Evolutionary conservation across 2,113 vertebrate species (phyloP), one percentile per base, ranked within the genome.

Genomic region (Ranitomeya imitator): DNA sequence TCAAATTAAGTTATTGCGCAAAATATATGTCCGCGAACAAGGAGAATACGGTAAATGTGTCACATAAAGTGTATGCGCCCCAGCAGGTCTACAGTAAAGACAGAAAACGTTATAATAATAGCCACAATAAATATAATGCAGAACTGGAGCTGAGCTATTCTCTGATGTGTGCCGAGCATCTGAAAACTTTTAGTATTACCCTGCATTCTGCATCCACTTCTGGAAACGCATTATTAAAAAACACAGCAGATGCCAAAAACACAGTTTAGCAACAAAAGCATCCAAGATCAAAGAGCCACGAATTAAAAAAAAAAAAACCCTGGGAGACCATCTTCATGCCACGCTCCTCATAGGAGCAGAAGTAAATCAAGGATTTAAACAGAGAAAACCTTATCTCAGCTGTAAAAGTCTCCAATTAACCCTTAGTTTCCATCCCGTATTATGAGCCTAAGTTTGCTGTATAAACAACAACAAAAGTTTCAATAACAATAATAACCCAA

Each of bases 201-300:
- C 1, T 51, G 16, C n/a, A 83, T 26, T 65, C 37, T 69, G 63
- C 51, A 52, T 52, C 63, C 79, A 60, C 19, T 37, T 81, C 57
- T 45, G 9, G 18, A 83, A 65, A 51, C 52, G 60, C 52, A 65
- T 83, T 18, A 37, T 51, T 83, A 54, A 52, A 83, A 69, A 63
- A 54, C 61, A 54, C 37, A 23, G 37, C 51, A 9, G 61, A 83
- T 67, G 45, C 45, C 45, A 83, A 45, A 37, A 54, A 67, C 19
- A 83, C 45, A 52, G 19, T 67, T n/a, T 54, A 69, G 37, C 69
- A 83, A 65, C 59, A 69, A 83, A 69, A 61, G 61, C 61, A 83
- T 83, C 81, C 21, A 6, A 67, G 61, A 69, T 83, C 61, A 82
- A 82, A 63, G 31, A 63, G 61, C 60, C 61, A 81, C 10, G 21